These are phyloP conservation scores for Megaceryle maxima DNA, from an alignment of 2,113 vertebrate genomes.

Conservation along the genomic window DNA sequence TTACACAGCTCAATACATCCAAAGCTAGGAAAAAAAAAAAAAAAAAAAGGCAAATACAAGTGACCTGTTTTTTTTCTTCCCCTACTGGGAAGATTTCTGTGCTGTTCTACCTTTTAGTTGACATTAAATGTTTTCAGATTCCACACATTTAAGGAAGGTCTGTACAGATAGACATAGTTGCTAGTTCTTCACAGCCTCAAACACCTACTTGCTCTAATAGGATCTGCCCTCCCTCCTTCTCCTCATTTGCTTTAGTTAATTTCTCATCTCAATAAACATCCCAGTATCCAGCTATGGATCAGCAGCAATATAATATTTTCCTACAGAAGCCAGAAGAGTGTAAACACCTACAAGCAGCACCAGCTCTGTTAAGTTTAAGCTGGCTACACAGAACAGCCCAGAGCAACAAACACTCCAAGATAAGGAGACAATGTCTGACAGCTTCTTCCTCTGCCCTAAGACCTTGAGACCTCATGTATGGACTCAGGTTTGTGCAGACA, in stretches of 20 bases:
- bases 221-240: not conserved
- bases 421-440: not conserved
- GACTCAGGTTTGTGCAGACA: not conserved
- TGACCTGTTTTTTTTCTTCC: not conserved
- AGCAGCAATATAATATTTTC: not conserved
- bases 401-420: not conserved
- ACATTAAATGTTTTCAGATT: not conserved
- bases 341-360: not conserved
- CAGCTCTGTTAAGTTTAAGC: not conserved
- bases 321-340: not conserved
- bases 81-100: not conserved
- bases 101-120: not conserved
- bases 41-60: not conserved
- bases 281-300: not conserved
- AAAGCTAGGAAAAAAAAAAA: not conserved
- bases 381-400: not conserved
- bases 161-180: not conserved
- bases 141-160: not conserved
- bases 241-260: not conserved
- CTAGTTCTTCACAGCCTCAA: not conserved
- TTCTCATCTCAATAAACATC: not conserved
- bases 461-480: not conserved
- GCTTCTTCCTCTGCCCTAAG: not conserved
- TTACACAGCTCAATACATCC: slow-evolving; percentile 59
- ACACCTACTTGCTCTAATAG: not conserved